Conservation (phyloP, 2,797 vertebrate genomes). For the Peromyscus eremicus region DNA sequence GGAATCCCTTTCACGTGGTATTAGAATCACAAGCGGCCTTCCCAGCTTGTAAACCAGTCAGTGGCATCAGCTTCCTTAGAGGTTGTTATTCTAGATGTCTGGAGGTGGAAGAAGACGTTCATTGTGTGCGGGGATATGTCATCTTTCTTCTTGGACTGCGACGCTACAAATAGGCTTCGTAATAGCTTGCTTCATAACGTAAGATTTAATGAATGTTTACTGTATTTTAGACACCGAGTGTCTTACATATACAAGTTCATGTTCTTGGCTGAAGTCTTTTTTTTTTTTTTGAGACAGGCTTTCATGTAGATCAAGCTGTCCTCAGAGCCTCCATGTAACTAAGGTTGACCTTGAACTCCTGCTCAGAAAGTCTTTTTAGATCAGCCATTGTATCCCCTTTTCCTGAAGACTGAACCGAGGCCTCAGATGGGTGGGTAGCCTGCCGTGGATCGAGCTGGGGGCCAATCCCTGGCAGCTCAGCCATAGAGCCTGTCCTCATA, state of each 20-base stretch:
- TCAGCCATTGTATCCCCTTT: neutral
- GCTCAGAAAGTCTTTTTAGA: neutral
- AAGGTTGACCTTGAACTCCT: neutral
- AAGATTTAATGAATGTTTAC: neutral
- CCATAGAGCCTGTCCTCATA: neutral
- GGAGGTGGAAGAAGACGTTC: constrained; percentile 69
- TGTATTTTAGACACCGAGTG: neutral
- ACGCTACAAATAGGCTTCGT: neutral
- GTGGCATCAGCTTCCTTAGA: constrained; percentile 2
- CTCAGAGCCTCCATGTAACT: neutral
- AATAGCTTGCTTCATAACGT: neutral
- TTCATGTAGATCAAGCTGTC: neutral
- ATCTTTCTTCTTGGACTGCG: neutral
- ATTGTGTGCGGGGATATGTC: constrained; percentile 42
- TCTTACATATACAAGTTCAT: neutral
- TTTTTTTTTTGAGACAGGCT: neutral
- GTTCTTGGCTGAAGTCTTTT: neutral
- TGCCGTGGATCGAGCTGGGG: neutral
- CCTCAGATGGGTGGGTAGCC: neutral
- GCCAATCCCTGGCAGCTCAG: neutral
- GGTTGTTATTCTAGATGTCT: constrained; percentile 61
- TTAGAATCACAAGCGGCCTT: constrained; percentile 51
- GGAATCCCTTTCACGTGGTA: constrained; percentile 34
- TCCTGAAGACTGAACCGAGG: neutral
- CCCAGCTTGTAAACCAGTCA: constrained; percentile 67